These are phyloP conservation scores for Phyllotreta cruciferae DNA, from an alignment of 2,888 invertebrate species.

Conservation along the genomic window DNA sequence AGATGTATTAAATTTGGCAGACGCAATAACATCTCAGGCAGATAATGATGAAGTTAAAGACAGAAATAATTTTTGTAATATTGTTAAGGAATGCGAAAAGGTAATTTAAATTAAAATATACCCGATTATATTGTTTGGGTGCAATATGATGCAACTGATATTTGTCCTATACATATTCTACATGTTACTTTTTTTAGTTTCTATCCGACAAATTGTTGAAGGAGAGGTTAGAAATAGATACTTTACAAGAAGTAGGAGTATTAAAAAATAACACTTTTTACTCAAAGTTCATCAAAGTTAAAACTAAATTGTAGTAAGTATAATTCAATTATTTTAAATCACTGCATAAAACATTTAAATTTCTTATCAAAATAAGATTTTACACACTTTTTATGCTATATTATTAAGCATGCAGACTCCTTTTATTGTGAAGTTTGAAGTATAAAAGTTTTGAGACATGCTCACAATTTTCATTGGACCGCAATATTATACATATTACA, in stretches of 20 bases:
- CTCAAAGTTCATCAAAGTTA: slow-evolving; percentile 96
- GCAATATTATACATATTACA: slow-evolving; percentile 16
- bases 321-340: slow-evolving; percentile 9
- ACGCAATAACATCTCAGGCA: slow-evolving; percentile 76
- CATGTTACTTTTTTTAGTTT: slow-evolving; percentile 59
- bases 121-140: not conserved
- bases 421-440: slow-evolving; percentile 21
- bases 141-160: too few relatives aligned
- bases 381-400: slow-evolving; percentile 11
- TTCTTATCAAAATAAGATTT: not conserved
- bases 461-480: slow-evolving; percentile 5
- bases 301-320: slow-evolving; percentile 97
- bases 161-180: too few relatives aligned
- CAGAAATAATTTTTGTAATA: slow-evolving; percentile 76
- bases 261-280: slow-evolving; percentile 89
- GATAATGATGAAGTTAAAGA: slow-evolving; percentile 71
- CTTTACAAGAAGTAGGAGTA: slow-evolving; percentile 89
- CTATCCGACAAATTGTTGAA: slow-evolving; percentile 87
- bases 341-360: slow-evolving; percentile 9
- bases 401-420: slow-evolving; percentile 18
- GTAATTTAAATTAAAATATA: slow-evolving; percentile 57
- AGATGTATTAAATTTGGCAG: slow-evolving; percentile 84
- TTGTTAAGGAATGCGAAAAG: slow-evolving; percentile 81
- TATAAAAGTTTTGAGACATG: slow-evolving; percentile 24
- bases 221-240: slow-evolving; percentile 92